phyloP scores from a whole-genome alignment of 2,113 vertebrate species.

The Mirza zaza region DNA sequence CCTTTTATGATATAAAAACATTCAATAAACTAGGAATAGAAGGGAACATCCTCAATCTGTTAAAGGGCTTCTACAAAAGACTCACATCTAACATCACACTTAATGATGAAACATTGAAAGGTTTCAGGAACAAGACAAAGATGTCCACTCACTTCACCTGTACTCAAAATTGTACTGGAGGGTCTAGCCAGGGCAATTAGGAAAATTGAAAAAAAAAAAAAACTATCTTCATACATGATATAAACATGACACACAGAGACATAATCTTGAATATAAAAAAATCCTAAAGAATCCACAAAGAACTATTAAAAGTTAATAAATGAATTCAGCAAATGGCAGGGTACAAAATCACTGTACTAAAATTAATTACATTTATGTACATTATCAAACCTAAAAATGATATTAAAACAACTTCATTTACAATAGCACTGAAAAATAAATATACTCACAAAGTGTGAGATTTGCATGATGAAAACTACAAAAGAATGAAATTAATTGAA shows the following conservation, averaged over 20 bases:
- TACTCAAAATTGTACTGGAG: background rate
- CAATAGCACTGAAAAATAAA: background rate
- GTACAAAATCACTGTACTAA: background rate
- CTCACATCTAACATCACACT: background rate
- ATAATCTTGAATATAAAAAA: too few species aligned
- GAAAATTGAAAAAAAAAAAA: background rate
- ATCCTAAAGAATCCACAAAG: background rate
- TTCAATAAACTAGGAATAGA: background rate
- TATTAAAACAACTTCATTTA: background rate
- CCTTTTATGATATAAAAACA: background rate
- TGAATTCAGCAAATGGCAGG: background rate
- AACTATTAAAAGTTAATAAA: background rate
- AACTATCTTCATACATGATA: background rate
- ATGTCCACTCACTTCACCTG: background rate
- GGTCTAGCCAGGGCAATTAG: background rate
- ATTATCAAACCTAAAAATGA: background rate
- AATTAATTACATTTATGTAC: background rate
- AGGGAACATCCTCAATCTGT: background rate
- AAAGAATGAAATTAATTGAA: background rate
- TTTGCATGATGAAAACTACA: background rate
- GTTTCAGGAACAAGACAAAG: background rate
- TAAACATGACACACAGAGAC: background rate
- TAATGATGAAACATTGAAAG: background rate
- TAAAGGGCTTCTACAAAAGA: background rate
- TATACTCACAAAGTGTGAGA: background rate